Conservation (phyloP, 2,113 vertebrate species). For the Crotalus tigris region DNA sequence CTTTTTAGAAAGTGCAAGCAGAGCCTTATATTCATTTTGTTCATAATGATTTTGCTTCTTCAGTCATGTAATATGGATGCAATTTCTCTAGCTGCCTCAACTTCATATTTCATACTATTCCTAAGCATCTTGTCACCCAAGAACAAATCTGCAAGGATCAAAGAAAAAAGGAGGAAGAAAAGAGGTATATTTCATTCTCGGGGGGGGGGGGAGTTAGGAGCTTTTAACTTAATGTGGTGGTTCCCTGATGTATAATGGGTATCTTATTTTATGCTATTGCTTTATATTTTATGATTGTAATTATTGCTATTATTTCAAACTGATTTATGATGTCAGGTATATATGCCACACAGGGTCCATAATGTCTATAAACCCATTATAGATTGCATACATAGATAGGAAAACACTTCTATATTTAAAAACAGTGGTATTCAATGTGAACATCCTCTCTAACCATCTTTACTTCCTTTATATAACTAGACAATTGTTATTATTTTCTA, state of each 20-base stretch:
- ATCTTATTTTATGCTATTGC: background rate
- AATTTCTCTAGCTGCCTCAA: background rate
- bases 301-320: background rate
- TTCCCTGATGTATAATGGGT: background rate
- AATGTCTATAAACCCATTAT: background rate
- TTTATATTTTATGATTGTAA: background rate
- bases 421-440: background rate
- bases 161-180: background rate
- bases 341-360: background rate
- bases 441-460: background rate
- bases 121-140: background rate
- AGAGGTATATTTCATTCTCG: background rate
- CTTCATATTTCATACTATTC: background rate
- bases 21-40: background rate
- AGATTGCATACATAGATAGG: background rate
- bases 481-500: background rate
- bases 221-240: background rate
- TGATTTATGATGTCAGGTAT: background rate
- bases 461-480: background rate
- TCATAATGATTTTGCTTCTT: background rate
- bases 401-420: background rate
- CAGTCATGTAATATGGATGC: background rate
- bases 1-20: background rate
- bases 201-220: background rate
- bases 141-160: background rate